Conservation (phyloP, 2,888 invertebrate genomes). For the Agrochola macilenta region DNA sequence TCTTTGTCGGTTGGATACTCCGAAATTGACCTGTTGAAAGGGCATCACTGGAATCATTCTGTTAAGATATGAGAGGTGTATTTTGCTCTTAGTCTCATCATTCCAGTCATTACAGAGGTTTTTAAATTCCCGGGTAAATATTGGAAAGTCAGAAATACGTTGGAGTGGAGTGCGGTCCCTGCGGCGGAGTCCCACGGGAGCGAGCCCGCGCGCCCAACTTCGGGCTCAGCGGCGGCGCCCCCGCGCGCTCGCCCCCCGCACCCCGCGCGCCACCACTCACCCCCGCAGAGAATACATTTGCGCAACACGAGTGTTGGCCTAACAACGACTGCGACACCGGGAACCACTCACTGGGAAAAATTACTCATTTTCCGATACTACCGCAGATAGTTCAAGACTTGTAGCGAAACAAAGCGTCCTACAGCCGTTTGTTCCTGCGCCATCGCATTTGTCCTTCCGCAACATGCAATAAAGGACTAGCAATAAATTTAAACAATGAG, state of each 20-base stretch:
- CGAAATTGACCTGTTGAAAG: background rate
- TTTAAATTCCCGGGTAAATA: slow-evolving; percentile 47
- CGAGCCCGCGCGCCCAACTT: slow-evolving; percentile 90
- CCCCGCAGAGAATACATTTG: slow-evolving; percentile 90
- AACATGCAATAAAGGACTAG: slow-evolving; percentile 73
- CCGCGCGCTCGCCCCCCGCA: slow-evolving; percentile 60
- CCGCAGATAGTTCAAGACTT: slow-evolving; percentile 67
- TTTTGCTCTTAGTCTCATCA: background rate
- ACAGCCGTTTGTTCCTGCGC: slow-evolving; percentile 60
- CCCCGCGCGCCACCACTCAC: slow-evolving; percentile 76
- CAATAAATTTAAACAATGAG: slow-evolving; percentile 81
- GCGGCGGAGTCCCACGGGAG: slow-evolving; percentile 84
- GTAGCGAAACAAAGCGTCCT: slow-evolving; percentile 76
- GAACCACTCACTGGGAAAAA: slow-evolving; percentile 85
- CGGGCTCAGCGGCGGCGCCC: slow-evolving; percentile 86
- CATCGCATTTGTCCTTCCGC: slow-evolving; percentile 62
- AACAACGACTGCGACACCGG: slow-evolving; percentile 88
- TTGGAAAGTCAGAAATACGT: slow-evolving; percentile 59
- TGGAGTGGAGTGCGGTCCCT: slow-evolving; percentile 82
- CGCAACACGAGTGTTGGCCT: slow-evolving; percentile 89
- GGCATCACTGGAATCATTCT: background rate
- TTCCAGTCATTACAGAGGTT: slow-evolving; percentile 5
- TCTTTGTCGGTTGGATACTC: background rate
- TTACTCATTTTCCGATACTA: slow-evolving; percentile 84
- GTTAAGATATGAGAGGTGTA: background rate